A percentile compares a stretch with the other conserved stretches of the same genome.
Conservation (phyloP, 2,888 invertebrate genomes). For the Masnerella sp. region DNA sequence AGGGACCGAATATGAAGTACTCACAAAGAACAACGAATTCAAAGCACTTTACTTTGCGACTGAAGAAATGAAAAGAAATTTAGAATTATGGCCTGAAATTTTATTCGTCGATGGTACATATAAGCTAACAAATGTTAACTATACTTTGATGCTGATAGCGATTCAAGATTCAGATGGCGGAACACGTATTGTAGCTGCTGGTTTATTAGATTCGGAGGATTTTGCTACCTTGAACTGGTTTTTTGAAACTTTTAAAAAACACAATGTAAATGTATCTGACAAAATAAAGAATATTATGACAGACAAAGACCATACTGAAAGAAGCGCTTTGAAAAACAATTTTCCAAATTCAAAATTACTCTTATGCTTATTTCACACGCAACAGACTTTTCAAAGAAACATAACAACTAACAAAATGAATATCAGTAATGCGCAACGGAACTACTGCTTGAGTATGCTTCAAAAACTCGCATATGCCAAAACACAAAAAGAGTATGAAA, state of each 20-base stretch:
- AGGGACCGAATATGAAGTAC: constrained; percentile 2
- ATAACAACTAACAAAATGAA: not conserved
- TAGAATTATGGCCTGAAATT: constrained; percentile 14
- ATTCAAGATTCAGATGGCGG: constrained; percentile 40
- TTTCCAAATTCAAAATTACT: constrained; percentile 6
- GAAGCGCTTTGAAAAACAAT: not conserved
- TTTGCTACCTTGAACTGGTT: constrained; percentile 33
- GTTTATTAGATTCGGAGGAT: constrained; percentile 41
- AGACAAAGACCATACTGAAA: constrained; percentile 15
- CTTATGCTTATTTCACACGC: constrained; percentile 13
- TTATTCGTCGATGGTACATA: constrained; percentile 54
- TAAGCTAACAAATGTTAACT: constrained; percentile 38
- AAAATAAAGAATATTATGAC: constrained; percentile 6
- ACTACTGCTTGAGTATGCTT: not conserved
- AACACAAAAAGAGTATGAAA: constrained; percentile 24
- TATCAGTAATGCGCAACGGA: not conserved
- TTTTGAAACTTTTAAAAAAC: constrained; percentile 40
- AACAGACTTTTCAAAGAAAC: constrained; percentile 12
- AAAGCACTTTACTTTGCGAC: constrained; percentile 12
- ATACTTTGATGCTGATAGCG: constrained; percentile 35
- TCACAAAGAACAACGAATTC: not conserved
- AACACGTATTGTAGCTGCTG: constrained; percentile 45
- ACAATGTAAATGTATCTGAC: constrained; percentile 10
- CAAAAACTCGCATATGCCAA: constrained; percentile 20
- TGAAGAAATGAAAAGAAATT: not conserved